Conservation (phyloP, 2,888 invertebrate species). For the Xestia rhomboidea region DNA sequence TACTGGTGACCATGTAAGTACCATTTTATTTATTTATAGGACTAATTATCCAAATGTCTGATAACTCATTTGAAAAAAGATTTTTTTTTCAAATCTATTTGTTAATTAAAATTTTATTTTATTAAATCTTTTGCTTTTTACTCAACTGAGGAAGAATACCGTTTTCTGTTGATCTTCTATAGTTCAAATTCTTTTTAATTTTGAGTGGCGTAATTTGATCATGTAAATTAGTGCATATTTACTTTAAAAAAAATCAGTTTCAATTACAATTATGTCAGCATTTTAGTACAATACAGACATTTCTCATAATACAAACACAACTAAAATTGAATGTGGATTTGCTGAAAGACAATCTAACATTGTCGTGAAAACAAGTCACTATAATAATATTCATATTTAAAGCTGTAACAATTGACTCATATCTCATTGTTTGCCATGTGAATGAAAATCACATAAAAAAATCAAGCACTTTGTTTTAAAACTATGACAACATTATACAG, state of each 20-base stretch:
- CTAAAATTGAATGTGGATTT: background rate
- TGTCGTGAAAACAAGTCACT: background rate
- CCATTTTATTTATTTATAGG: background rate
- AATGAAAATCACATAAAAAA: background rate
- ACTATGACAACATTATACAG: background rate
- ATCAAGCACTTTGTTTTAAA: background rate
- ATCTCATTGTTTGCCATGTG: background rate
- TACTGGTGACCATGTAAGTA: constrained; percentile 98
- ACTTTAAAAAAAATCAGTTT: background rate
- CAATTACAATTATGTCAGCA: background rate
- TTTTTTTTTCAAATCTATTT: background rate
- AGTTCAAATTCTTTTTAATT: too few species aligned
- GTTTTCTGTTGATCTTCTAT: too few species aligned
- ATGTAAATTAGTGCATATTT: background rate
- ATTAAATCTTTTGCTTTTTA: too few species aligned
- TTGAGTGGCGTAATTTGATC: background rate
- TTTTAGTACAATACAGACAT: background rate
- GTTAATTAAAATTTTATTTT: background rate
- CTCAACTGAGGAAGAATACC: too few species aligned
- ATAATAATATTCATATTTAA: background rate
- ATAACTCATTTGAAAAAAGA: background rate
- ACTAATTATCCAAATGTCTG: background rate
- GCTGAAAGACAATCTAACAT: background rate
- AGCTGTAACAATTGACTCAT: background rate
- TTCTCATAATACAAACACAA: background rate